A percentile compares a stretch with the other conserved stretches of the same genome.
Conservation (phyloP, 2,113 vertebrate genomes). For the Catagonus wagneri region DNA sequence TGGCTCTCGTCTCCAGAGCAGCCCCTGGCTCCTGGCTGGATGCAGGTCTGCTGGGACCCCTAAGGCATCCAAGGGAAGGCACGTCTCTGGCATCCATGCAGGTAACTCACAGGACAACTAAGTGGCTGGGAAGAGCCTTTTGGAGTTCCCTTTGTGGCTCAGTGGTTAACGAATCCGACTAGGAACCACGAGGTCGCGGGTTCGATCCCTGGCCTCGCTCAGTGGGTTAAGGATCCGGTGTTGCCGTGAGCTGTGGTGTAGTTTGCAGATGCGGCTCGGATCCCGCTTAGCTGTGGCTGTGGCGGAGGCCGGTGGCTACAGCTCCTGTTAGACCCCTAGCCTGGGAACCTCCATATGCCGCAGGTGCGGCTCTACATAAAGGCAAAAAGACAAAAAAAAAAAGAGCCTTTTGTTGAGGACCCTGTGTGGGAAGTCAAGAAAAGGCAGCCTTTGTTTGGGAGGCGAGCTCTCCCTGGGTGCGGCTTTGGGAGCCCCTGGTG, state of each 20-base stretch:
- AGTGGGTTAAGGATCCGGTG: too few species aligned
- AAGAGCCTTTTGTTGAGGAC: not conserved
- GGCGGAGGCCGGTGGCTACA: too few species aligned
- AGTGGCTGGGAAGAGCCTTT: not conserved
- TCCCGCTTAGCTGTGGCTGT: too few species aligned
- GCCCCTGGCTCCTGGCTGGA: not conserved
- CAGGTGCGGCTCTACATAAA: too few species aligned
- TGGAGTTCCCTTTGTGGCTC: not conserved
- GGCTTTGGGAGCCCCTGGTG: not conserved
- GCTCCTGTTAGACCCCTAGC: too few species aligned
- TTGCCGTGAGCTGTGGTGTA: too few species aligned
- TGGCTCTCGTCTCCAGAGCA: not conserved
- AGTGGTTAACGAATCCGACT: too few species aligned
- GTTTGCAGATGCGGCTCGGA: too few species aligned
- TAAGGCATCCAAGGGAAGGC: not conserved
- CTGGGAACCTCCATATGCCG: too few species aligned
- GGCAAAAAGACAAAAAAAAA: too few species aligned
- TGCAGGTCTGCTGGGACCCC: not conserved
- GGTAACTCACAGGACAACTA: not conserved
- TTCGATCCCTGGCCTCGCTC: too few species aligned
- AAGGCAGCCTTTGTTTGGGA: not conserved
- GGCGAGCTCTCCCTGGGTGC: not conserved
- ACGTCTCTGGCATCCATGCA: not conserved
- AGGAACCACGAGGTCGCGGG: too few species aligned
- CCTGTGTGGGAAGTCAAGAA: not conserved